Conservation (phyloP, 2,113 vertebrate genomes). For the Pluvialis apricaria region DNA sequence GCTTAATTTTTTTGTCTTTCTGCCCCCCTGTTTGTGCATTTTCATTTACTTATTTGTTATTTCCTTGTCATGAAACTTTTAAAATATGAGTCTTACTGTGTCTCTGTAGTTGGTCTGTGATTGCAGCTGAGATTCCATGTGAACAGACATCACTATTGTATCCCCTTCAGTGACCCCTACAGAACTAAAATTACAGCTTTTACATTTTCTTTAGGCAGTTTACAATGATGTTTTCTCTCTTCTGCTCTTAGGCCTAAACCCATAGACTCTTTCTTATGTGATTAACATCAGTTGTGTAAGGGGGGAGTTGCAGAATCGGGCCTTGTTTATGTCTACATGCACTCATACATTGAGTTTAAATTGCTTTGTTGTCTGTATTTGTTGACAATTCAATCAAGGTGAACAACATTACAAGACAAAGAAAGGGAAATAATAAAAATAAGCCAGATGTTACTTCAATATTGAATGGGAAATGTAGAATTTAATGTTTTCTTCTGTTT, state of each 20-base stretch:
- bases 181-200: constrained; percentile 7
- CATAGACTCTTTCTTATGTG: neutral
- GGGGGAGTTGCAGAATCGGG: neutral
- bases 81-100: neutral
- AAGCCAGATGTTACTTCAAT: neutral
- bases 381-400: neutral
- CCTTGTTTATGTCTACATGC: neutral
- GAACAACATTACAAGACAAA: neutral
- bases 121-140: neutral
- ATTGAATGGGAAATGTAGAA: neutral
- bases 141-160: neutral
- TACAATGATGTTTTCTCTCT: neutral
- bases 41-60: neutral
- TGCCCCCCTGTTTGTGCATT: neutral
- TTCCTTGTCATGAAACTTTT: neutral
- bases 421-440: neutral
- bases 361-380: neutral
- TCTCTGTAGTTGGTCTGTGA: neutral
- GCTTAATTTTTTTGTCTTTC: neutral
- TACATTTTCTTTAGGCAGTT: neutral
- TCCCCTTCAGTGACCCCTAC: neutral
- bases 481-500: neutral
- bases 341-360: neutral
- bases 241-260: neutral
- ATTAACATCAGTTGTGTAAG: neutral